Evolutionary conservation across 2,113 vertebrate species (phyloP).

Genomic region (Stomatorhinus ivindoensis): DNA sequence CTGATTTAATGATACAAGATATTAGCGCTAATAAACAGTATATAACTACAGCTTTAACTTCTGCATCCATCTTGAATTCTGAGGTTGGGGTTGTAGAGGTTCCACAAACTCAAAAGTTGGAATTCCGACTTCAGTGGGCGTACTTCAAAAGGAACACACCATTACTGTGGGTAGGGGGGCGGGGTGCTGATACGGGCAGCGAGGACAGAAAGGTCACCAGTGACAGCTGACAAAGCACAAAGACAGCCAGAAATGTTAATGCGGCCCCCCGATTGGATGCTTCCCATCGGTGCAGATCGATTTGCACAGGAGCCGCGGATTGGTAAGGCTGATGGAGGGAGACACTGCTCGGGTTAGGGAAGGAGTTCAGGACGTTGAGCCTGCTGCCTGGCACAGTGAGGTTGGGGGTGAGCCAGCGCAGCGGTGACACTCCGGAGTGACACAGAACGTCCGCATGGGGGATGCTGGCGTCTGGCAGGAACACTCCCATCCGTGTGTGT

Average conservation of each 20-base stretch:
- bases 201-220: not conserved
- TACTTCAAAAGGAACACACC: not conserved
- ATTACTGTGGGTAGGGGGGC: not conserved
- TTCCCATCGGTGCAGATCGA: not conserved
- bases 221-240: conserved; percentile 2
- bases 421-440: not conserved
- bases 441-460: not conserved
- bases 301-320: not conserved
- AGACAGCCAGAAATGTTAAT: not conserved
- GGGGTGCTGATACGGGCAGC: not conserved
- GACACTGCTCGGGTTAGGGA: not conserved
- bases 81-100: not conserved
- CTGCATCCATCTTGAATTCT: not conserved
- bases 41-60: not conserved
- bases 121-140: not conserved
- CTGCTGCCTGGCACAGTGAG: not conserved
- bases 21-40: not conserved
- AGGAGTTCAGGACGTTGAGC: not conserved
- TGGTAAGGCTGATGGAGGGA: not conserved
- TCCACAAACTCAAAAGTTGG: not conserved
- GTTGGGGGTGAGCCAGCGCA: not conserved
- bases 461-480: not conserved
- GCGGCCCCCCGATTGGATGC: not conserved
- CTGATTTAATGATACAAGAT: not conserved
- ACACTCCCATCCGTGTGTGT: not conserved